Evolutionary conservation across 1,140 invertebrate genomes (phyloP).

Genomic region (Drosophila albomicans): DNA sequence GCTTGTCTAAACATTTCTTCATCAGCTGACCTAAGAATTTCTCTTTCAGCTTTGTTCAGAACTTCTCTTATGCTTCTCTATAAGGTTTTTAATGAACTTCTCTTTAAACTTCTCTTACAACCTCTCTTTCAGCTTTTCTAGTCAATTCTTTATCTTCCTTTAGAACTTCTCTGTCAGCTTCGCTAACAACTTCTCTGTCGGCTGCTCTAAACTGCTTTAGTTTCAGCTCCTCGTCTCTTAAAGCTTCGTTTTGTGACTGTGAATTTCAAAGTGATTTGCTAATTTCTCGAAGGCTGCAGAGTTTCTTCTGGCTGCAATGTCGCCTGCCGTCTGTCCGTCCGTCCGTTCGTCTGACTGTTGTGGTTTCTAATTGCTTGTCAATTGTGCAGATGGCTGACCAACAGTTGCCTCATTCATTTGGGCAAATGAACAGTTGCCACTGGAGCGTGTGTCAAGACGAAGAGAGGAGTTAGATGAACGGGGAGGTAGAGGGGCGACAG

Average conservation of each 20-base stretch:
- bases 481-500: not conserved
- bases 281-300: constrained; percentile 1
- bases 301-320: not conserved
- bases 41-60: too few relatives aligned
- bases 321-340: not conserved
- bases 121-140: too few relatives aligned
- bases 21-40: too few relatives aligned
- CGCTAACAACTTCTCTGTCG: not conserved
- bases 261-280: constrained; percentile 5
- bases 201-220: not conserved
- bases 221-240: not conserved
- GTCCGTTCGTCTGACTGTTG: constrained; percentile 24
- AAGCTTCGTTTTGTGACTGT: not conserved
- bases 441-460: constrained; percentile 38
- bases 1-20: too few relatives aligned
- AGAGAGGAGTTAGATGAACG: not conserved
- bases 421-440: constrained; percentile 42
- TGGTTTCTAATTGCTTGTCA: constrained; percentile 73
- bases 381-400: constrained; percentile 17
- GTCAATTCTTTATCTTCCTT: too few relatives aligned
- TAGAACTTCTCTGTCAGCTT: not conserved
- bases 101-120: too few relatives aligned
- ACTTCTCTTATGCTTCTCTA: too few relatives aligned
- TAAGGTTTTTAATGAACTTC: too few relatives aligned
- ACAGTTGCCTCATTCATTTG: constrained; percentile 47